Conservation (phyloP, 2,113 vertebrate genomes). For the Montifringilla adamsi region DNA sequence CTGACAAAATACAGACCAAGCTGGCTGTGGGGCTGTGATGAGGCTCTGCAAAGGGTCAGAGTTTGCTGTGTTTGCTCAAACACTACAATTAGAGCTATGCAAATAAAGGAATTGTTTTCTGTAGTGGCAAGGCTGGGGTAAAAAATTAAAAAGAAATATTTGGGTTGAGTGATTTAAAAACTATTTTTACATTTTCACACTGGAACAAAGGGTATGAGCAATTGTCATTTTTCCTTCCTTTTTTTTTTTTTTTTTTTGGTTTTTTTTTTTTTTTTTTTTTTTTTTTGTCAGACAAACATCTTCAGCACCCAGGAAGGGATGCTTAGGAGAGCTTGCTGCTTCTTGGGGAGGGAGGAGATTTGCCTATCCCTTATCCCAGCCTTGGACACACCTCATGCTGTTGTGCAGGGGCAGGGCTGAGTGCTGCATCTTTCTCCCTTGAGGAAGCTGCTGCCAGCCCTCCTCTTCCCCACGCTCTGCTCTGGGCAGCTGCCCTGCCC, state of each 20-base stretch:
- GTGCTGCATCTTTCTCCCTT: neutral
- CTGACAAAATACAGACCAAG: constrained; percentile 46
- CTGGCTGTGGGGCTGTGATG: constrained; percentile 10
- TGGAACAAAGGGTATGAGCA: neutral
- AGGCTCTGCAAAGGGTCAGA: constrained; percentile 13
- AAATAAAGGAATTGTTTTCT: constrained; percentile 57
- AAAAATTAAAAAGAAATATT: neutral
- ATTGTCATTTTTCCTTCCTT: neutral
- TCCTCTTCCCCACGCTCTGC: neutral
- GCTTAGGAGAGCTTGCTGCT: neutral
- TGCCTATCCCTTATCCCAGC: neutral
- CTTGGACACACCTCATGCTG: rapidly evolving
- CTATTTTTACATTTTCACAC: neutral
- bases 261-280: neutral
- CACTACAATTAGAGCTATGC: constrained; percentile 47
- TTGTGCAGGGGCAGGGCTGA: neutral
- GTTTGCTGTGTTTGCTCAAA: constrained; percentile 47
- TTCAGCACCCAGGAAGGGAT: neutral
- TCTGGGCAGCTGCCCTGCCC: neutral
- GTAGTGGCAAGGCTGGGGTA: neutral
- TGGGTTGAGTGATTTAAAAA: neutral
- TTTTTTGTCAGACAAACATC: neutral
- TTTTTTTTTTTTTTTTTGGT: neutral
- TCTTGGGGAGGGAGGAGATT: neutral
- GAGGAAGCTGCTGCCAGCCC: neutral